phyloP scores from a whole-genome alignment of 2,888 invertebrate species.

The Spicauda simplicius region DNA sequence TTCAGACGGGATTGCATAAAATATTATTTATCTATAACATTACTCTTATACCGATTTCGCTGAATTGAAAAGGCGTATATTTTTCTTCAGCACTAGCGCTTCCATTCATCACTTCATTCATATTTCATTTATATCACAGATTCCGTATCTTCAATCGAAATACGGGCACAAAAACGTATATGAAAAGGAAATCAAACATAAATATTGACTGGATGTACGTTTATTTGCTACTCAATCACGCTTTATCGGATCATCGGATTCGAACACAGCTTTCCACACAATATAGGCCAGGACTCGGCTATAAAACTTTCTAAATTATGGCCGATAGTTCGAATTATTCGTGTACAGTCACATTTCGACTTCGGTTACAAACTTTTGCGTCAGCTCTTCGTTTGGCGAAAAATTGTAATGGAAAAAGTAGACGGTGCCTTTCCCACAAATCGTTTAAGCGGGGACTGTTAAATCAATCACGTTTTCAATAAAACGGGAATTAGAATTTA shows the following conservation, averaged over 20 bases:
- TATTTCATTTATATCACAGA: conserved; percentile 36
- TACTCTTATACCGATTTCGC: conserved; percentile 18
- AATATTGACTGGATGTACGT: conserved; percentile 38
- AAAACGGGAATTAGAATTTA: conserved; percentile 67
- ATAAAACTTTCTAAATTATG: conserved; percentile 46
- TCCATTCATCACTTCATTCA: conserved; percentile 37
- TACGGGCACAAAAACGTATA: conserved; percentile 33
- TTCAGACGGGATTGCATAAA: conserved; percentile 3
- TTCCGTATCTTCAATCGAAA: conserved; percentile 36
- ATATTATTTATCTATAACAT: conserved; percentile 22
- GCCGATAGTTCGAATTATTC: conserved; percentile 41
- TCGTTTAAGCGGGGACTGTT: conserved; percentile 57
- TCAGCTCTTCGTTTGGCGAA: conserved; percentile 23
- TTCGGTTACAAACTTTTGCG: conserved; percentile 19
- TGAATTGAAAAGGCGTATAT: conserved; percentile 32
- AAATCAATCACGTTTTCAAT: conserved; percentile 78
- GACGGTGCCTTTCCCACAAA: conserved; percentile 25
- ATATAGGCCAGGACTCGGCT: conserved; percentile 42
- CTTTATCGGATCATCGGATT: conserved; percentile 41
- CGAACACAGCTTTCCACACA: conserved; percentile 43
- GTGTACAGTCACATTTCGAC: conserved; percentile 42
- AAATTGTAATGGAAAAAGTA: conserved; percentile 22
- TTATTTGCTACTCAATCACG: conserved; percentile 43
- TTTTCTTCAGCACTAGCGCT: conserved; percentile 31
- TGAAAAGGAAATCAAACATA: conserved; percentile 37